Evolutionary conservation across 2,113 vertebrate species (phyloP).

Genomic region (Equus przewalskii): DNA sequence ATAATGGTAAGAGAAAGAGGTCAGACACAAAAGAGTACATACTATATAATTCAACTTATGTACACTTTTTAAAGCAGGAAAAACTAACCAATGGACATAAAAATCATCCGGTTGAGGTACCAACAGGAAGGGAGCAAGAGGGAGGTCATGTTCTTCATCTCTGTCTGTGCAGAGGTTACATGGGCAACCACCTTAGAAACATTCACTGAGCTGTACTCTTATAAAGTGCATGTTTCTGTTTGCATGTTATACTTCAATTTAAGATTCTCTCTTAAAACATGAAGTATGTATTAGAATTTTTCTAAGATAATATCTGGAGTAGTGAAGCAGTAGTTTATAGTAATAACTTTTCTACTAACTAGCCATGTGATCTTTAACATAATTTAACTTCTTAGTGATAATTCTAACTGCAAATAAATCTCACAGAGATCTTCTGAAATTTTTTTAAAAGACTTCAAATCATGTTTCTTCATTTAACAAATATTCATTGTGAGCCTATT

Average conservation of each 20-base stretch:
- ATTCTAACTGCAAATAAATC: background rate
- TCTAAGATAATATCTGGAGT: background rate
- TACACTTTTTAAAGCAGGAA: background rate
- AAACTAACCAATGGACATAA: background rate
- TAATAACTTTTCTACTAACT: background rate
- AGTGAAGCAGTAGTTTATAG: background rate
- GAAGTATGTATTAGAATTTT: background rate
- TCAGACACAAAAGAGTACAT: background rate
- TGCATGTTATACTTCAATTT: background rate
- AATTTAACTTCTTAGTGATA: background rate
- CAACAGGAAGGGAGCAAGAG: background rate
- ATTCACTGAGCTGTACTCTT: background rate
- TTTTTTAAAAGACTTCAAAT: background rate
- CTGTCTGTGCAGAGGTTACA: background rate
- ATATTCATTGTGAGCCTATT: background rate
- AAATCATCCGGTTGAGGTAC: background rate
- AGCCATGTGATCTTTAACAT: background rate
- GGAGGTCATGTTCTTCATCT: background rate
- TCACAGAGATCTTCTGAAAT: background rate
- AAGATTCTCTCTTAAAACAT: background rate
- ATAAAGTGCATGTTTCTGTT: background rate
- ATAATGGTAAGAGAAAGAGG: background rate
- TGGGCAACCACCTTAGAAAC: background rate
- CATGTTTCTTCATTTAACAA: slow-evolving; percentile 26
- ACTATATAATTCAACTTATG: background rate